Base-by-base conservation (phyloP, 37 sponge, comb jelly and placozoan genomes). In the Halichondria panicea region DNA sequence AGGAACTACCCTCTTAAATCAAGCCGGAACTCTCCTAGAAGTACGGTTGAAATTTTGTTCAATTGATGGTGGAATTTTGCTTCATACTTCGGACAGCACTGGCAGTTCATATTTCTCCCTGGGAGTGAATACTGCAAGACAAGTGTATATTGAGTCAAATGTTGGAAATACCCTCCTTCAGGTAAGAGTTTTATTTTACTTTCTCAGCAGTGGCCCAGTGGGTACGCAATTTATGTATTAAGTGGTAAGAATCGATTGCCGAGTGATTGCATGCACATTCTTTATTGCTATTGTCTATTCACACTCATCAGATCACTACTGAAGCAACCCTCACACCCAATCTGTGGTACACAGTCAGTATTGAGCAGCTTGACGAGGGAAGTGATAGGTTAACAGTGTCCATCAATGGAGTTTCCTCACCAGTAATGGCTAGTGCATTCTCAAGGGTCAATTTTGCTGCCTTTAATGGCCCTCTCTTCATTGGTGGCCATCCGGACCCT, bases 401-500 rank as follows among this genome's bases (percentile, higher is more conserved):
- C 18, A 25, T 79, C n/a, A 80, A 84, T 80, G 81, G 69, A 48
- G 67, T 55, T 6, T 38, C 61, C n/a, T 32, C 19, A 0, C 1
- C 15, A 37, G 24, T 42, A 12, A 22, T 25, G 7, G 15, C 44
- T 9, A 27, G 33, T 36, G 33, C 38, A 7, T 76, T 79, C 32
- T 21, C 42, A 6, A 31, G 53, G 3, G 19, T 89, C 42, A 30
- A 81, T 55, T 81, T 81, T 35, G 67, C 35, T 46, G 18, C 32
- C 15, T 70, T 77, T 35, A 37, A 75, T 64, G 81, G 85, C 1
- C 45, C 76, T 7, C 75, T 89, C 28, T 89, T 65, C 81, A 75
- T 89, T 53, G 90, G 90, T 4, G 85, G 85, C 1, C 80, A 74
- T 44, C 81, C 89, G 36, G n/a, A 28, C 13, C 62, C 71, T 24